A percentile compares a stretch with the other conserved stretches of the same genome.
These are phyloP conservation scores for Misgurnus anguillicaudatus DNA, from an alignment of 2,113 vertebrate genomes.

Conservation along the genomic window DNA sequence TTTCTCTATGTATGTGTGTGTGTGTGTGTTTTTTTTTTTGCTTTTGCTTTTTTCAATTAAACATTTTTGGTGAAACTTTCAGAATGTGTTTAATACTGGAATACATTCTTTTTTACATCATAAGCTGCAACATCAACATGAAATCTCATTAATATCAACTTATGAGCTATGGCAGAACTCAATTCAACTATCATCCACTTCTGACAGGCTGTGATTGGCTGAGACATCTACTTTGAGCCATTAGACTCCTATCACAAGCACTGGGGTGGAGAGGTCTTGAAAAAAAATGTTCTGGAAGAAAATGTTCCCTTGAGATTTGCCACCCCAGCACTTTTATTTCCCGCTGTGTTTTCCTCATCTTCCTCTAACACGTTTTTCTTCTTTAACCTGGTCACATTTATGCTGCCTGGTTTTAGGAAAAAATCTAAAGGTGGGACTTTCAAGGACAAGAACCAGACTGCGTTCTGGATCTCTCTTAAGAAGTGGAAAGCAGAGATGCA, in stretches of 20 bases:
- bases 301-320: constrained; percentile 41
- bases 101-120: not conserved
- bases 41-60: not conserved
- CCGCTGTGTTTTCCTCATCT: constrained; percentile 6
- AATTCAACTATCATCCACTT: constrained; percentile 10
- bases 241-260: constrained; percentile 36
- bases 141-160: constrained; percentile 38
- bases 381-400: not conserved
- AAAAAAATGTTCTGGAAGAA: constrained; percentile 35
- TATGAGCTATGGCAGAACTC: constrained; percentile 38
- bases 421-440: constrained; percentile 12
- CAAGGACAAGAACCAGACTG: not conserved
- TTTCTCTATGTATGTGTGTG: constrained; percentile 20
- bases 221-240: constrained; percentile 18
- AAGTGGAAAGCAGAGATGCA: not conserved
- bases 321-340: constrained; percentile 28
- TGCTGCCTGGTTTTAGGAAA: not conserved
- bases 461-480: not conserved
- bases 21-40: too few species aligned
- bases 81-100: not conserved
- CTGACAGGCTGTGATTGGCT: constrained; percentile 34
- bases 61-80: not conserved
- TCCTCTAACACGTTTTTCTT: not conserved
- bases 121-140: not conserved
- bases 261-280: not conserved